A percentile compares a stretch with the other conserved stretches of the same genome.
Conservation (phyloP, 2,888 invertebrate species). For the Rhagonycha lutea region DNA sequence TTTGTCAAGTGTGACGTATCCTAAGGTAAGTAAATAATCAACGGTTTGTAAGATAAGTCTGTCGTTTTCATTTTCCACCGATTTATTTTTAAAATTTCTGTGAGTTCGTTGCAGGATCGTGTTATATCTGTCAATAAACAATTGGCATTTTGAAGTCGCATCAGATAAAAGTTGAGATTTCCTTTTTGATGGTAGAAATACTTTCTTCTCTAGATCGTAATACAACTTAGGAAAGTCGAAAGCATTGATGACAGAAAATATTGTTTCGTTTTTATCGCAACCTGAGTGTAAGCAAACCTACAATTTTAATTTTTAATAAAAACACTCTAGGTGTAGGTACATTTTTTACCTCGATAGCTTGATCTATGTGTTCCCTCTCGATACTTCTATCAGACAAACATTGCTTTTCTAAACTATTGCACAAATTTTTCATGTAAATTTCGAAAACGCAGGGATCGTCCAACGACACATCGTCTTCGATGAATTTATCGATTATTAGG, state of each 20-base stretch:
- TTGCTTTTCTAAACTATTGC: constrained; percentile 78
- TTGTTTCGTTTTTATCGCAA: constrained; percentile 70
- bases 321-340: background rate
- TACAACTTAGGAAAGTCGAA: constrained; percentile 79
- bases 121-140: constrained; percentile 67
- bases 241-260: constrained; percentile 79
- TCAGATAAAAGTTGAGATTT: constrained; percentile 61
- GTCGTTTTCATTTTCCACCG: constrained; percentile 37
- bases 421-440: constrained; percentile 74
- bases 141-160: constrained; percentile 69
- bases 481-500: constrained; percentile 73
- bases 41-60: constrained; percentile 50
- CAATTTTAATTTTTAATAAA: background rate
- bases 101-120: constrained; percentile 77
- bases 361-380: constrained; percentile 71
- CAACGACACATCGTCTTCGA: constrained; percentile 51
- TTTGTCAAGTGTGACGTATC: constrained; percentile 45
- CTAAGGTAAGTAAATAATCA: constrained; percentile 51
- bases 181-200: constrained; percentile 63
- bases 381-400: constrained; percentile 73
- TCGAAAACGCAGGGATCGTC: constrained; percentile 65
- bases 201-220: constrained; percentile 78
- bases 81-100: constrained; percentile 48
- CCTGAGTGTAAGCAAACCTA: constrained; percentile 64
- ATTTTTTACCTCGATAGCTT: constrained; percentile 67